A percentile compares a stretch with the other conserved stretches of the same genome.
These are phyloP conservation scores for Vireo griseus DNA, from an alignment of 2,797 vertebrate genomes.

Conservation along the genomic window DNA sequence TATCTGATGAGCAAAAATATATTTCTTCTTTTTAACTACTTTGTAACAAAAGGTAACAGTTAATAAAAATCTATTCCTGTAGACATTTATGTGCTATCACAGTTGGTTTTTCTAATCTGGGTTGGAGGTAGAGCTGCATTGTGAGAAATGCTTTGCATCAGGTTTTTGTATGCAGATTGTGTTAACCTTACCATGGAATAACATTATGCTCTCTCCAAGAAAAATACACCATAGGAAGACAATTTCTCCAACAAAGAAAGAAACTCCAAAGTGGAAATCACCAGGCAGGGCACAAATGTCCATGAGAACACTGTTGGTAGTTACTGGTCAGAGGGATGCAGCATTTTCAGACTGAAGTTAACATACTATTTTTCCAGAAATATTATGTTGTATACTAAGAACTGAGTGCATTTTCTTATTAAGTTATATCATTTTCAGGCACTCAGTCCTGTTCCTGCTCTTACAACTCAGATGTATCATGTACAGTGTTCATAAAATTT, in stretches of 20 bases:
- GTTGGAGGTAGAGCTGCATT: not conserved
- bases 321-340: slow-evolving; percentile 1
- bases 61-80: slow-evolving; percentile 72
- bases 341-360: slow-evolving; percentile 25
- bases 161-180: slow-evolving; percentile 26
- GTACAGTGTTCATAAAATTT: slow-evolving; percentile 63
- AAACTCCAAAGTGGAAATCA: slow-evolving; percentile 22
- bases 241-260: slow-evolving; percentile 13
- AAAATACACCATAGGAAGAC: slow-evolving; percentile 13
- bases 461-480: slow-evolving; percentile 38
- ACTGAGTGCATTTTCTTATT: slow-evolving; percentile 21
- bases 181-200: not conserved
- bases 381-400: slow-evolving; percentile 20
- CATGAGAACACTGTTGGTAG: not conserved
- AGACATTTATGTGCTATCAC: slow-evolving; percentile 52
- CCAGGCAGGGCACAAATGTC: not conserved
- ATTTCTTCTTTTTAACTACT: slow-evolving; percentile 62
- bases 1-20: slow-evolving; percentile 38
- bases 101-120: slow-evolving; percentile 35
- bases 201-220: slow-evolving; percentile 32
- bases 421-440: slow-evolving; percentile 45
- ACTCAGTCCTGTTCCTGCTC: not conserved
- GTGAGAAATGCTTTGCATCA: not conserved
- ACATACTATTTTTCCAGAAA: not conserved
- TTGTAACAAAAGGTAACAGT: slow-evolving; percentile 63